Percentiles rank a stretch among this genome's conserved stretches.
Evolutionary conservation across 1,140 invertebrate genomes (phyloP).

Genomic region (Octopus bimaculoides): DNA sequence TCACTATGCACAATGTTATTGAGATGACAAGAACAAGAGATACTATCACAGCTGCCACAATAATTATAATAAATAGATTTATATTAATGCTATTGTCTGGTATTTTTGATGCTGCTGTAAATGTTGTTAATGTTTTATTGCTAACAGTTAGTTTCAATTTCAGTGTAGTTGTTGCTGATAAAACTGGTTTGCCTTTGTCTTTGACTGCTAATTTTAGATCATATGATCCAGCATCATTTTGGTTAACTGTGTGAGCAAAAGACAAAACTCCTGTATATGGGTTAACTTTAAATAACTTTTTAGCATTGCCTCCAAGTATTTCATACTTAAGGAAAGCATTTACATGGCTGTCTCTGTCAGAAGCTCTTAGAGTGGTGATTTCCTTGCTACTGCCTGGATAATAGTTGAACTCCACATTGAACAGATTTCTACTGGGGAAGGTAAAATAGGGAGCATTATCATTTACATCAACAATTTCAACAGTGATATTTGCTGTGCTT

Average conservation of each 20-base stretch:
- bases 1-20: no score
- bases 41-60: no score
- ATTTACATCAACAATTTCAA: slow-evolving; percentile 24
- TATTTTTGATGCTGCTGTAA: no score
- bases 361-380: slow-evolving; percentile 25
- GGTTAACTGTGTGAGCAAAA: slow-evolving; percentile 27
- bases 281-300: slow-evolving; percentile 37
- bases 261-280: slow-evolving; percentile 34
- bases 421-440: slow-evolving; percentile 16
- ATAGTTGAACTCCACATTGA: not conserved
- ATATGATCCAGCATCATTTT: slow-evolving; percentile 31
- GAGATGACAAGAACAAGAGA: no score
- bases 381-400: not conserved
- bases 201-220: slow-evolving; percentile 34
- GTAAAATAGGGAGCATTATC: slow-evolving; percentile 24
- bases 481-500: slow-evolving; percentile 19
- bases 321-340: slow-evolving; percentile 22
- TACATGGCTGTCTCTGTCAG: slow-evolving; percentile 35
- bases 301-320: slow-evolving; percentile 33
- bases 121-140: slow-evolving; percentile 13
- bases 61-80: no score
- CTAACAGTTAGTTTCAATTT: slow-evolving; percentile 20
- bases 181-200: slow-evolving; percentile 34
- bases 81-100: no score
- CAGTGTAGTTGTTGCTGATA: slow-evolving; percentile 14